phyloP scores from a whole-genome alignment of 2,797 vertebrate genomes.

The Pagetopsis macropterus region DNA sequence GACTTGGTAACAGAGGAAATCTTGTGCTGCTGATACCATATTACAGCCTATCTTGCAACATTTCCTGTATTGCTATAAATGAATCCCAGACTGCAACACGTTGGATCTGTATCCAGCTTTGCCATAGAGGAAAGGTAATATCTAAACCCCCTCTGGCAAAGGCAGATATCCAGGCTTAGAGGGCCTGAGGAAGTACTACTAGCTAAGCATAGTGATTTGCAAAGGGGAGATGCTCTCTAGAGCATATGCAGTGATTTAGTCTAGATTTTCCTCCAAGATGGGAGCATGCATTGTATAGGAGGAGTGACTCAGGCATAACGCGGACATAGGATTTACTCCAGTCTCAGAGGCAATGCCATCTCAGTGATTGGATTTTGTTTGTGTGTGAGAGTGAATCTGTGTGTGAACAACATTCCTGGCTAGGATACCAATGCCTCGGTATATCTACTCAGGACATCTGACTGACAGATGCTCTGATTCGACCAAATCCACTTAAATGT shows the following conservation, averaged over 20 bases:
- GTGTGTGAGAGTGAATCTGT: constrained; percentile 21
- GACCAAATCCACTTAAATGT: constrained; percentile 54
- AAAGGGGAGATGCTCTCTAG: constrained; percentile 25
- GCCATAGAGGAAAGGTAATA: constrained; percentile 58
- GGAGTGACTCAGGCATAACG: constrained; percentile 40
- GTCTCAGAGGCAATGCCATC: constrained; percentile 28
- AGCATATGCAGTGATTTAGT: constrained; percentile 59
- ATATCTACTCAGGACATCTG: constrained; percentile 29
- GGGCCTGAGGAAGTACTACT: constrained; percentile 46
- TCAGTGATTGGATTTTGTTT: constrained; percentile 44
- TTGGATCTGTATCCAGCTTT: constrained; percentile 40
- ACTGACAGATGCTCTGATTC: constrained; percentile 46
- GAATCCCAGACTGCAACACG: constrained; percentile 24
- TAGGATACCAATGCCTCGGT: constrained; percentile 5
- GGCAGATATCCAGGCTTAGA: constrained; percentile 52
- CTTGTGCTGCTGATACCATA: not conserved
- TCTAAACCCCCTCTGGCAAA: constrained; percentile 30
- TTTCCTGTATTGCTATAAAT: constrained; percentile 24
- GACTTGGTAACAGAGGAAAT: constrained; percentile 11
- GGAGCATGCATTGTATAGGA: constrained; percentile 34
- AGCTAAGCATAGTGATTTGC: constrained; percentile 55
- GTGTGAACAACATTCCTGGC: constrained; percentile 17
- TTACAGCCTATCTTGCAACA: constrained; percentile 23
- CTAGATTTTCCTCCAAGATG: constrained; percentile 41
- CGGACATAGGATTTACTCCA: constrained; percentile 44